Evolutionary conservation across 2,113 vertebrate genomes (phyloP).

Genomic region (Albula goreensis): DNA sequence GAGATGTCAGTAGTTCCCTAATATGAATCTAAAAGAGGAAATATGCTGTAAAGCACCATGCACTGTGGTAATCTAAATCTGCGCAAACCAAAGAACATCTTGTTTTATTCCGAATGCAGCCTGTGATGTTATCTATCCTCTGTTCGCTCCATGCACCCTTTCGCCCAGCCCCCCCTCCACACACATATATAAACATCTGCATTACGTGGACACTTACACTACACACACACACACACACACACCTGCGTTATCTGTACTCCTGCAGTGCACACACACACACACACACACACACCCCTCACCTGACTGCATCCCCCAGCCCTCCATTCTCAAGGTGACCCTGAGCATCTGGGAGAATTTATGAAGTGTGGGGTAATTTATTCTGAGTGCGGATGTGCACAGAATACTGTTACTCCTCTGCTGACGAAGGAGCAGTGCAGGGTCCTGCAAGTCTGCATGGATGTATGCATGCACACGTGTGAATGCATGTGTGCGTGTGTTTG

Average conservation of each 20-base stretch:
- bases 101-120: too few species aligned
- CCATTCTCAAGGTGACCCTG: constrained; percentile 56
- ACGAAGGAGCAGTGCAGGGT: not conserved
- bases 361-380: constrained; percentile 60
- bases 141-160: not conserved
- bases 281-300: not conserved
- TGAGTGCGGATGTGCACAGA: constrained; percentile 39
- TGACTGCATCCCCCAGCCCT: constrained; percentile 17
- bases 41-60: not conserved
- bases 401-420: constrained; percentile 33
- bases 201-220: not conserved
- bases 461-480: constrained; percentile 2
- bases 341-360: constrained; percentile 61
- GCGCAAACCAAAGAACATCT: too few species aligned
- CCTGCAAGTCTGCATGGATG: not conserved
- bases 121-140: not conserved
- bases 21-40: not conserved
- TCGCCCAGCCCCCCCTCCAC: too few species aligned
- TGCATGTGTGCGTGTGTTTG: not conserved
- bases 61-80: too few species aligned
- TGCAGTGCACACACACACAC: constrained; percentile 6
- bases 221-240: not conserved
- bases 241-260: too few species aligned
- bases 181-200: too few species aligned
- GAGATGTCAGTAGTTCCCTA: not conserved